phyloP scores from a whole-genome alignment of 2,888 invertebrate species.

The Cataglyphis rosenhaueri region DNA sequence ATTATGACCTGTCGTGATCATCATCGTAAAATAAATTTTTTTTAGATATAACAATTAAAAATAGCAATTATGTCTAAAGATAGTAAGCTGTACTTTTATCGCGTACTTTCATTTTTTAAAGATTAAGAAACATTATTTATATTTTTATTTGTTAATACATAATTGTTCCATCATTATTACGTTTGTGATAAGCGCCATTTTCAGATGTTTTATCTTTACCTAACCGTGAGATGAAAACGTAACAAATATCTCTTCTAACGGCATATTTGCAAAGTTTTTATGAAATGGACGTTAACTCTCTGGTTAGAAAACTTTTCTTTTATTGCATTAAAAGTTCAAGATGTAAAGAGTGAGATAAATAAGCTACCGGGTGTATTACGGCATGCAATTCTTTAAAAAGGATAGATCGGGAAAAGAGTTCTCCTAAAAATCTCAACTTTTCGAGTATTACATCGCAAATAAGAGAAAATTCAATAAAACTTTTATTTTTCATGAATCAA shows the following conservation, averaged over 20 bases:
- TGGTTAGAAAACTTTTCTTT: slow-evolving; percentile 63
- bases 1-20: neutral
- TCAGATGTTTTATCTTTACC: slow-evolving; percentile 21
- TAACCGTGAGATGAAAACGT: slow-evolving; percentile 45
- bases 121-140: neutral
- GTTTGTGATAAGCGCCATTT: slow-evolving; percentile 31
- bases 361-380: slow-evolving; percentile 49
- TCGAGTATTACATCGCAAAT: neutral
- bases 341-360: slow-evolving; percentile 32
- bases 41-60: neutral
- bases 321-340: slow-evolving; percentile 67
- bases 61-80: neutral
- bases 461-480: neutral
- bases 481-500: slow-evolving; percentile 3
- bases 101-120: neutral
- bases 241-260: slow-evolving; percentile 33
- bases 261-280: slow-evolving; percentile 50
- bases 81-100: neutral
- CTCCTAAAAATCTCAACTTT: neutral
- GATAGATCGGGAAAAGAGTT: slow-evolving; percentile 42
- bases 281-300: slow-evolving; percentile 44
- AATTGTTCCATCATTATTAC: neutral
- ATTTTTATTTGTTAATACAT: neutral
- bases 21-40: neutral
- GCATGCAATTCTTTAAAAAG: slow-evolving; percentile 27